Base-by-base conservation (phyloP, 2,888 invertebrate genomes). In the Orthosia incerta region DNA sequence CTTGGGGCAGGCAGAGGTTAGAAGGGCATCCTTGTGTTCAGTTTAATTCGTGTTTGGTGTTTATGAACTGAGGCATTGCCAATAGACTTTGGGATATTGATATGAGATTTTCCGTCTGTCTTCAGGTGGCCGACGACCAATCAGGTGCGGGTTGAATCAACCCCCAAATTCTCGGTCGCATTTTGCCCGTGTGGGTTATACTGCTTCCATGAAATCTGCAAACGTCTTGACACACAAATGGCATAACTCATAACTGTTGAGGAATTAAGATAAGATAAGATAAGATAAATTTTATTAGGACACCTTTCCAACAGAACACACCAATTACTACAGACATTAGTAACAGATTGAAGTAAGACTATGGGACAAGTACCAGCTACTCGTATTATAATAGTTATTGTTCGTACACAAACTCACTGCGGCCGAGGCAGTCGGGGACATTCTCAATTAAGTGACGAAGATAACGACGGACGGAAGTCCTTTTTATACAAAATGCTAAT, bases 21-120 rank as follows among this genome's bases (percentile, higher is more conserved):
- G 75, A 64, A 65, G 71, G 66, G 69, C 80, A 83, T 88, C 88
- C 87, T 85, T 87, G 69, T 80, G 83, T 88, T 87, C 80, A 86
- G 88, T 88, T 90, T 89, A 91, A 90, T 91, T 89, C 90, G 86
- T 84, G 80, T 77, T 79, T 76, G 57, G 85, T 90, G 89, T 90
- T 90, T 85, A 85, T 86, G 86, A 11, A 46, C 20, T 15, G 56
- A 62, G 48, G 23, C 45, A 26, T n/a, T 57, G 31, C 31, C 20
- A 23, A 26, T 20, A 11, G 39, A 48, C 45, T 75, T 61, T 46
- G n/a, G 31, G 26, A 46, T 62, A 20, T n/a, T n/a, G n/a, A n/a
- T n/a, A n/a, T n/a, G n/a, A n/a, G n/a, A n/a, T n/a, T 23, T 23
- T 5, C 23, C 20, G 55, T 13, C 18, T 39, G 1, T 23, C 1